Conservation (phyloP, 2,888 invertebrate genomes). For the Drosophila niveifrons region DNA sequence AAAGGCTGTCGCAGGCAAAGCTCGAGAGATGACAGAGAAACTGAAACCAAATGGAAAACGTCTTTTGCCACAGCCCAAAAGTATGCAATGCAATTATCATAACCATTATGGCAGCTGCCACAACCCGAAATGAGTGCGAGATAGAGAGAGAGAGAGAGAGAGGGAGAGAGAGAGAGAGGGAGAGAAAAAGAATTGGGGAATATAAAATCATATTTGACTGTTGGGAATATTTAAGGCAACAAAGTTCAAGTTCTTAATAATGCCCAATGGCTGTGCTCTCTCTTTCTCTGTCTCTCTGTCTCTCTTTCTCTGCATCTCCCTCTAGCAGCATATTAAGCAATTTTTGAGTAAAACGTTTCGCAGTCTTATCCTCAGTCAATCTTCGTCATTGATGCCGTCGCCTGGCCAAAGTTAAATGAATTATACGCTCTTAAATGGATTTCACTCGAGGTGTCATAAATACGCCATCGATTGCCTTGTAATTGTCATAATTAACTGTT, state of each 20-base stretch:
- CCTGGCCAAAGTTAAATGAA: constrained; percentile 46
- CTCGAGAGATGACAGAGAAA: constrained; percentile 7
- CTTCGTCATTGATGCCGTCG: constrained; percentile 20
- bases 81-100: constrained; percentile 58
- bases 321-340: neutral
- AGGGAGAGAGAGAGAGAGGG: neutral
- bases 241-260: constrained; percentile 37
- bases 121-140: neutral
- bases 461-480: constrained; percentile 59
- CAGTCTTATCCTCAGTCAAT: constrained; percentile 38
- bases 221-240: constrained; percentile 36
- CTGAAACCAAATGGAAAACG: neutral
- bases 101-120: constrained; percentile 43
- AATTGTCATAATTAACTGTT: constrained; percentile 63
- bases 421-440: constrained; percentile 60
- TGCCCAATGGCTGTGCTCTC: constrained; percentile 20
- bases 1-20: constrained; percentile 19
- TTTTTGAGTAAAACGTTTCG: constrained; percentile 12
- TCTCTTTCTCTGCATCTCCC: neutral
- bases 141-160: neutral
- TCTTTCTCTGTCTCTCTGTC: neutral
- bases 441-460: constrained; percentile 47
- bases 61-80: constrained; percentile 37
- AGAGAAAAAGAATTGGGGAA: neutral
- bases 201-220: constrained; percentile 42